Base-by-base conservation (phyloP, 2,797 vertebrate species). In the Channallabes apus region DNA sequence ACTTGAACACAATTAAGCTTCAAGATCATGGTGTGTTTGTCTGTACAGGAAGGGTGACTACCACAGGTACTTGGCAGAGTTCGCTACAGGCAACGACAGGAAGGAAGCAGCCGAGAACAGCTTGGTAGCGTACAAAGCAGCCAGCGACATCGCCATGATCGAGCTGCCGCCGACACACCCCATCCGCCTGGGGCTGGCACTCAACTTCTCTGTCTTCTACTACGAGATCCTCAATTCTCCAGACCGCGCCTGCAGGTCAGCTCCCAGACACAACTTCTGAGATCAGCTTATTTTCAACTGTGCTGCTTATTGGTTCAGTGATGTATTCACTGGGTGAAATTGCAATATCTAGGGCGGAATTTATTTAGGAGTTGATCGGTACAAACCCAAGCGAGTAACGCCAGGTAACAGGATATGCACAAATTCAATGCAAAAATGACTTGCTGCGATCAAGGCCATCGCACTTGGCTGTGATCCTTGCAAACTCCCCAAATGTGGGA, bases 221-320 rank as follows among this genome's bases (percentile, higher is more conserved):
- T 99, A 98, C 90, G 97, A 99, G 97, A 99, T 99, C 94, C 97
- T 99, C 94, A 99, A 99, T 95, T 98, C 97, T 89, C 98, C 98
- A 65, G 97, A 99, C 94, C 96, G 97, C 68, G 98, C 98, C 86
- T 99, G 98, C 97, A 97, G 96, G 98, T 99, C 69, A 58, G 94
- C 68, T 72, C 3, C 3, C 7, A 51, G 32, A 58, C 6, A 14
- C 3, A 35, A 8, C 17, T 46, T 64, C n/a, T 20, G 15, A 9
- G n/a, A 29, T 51, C 11, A 11, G 24, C 75, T 7, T 61, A 3
- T 24, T 59, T 61, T 20, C 32, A 35, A 29, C 29, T 7, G 2
- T 51, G 35, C 9, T 41, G 2, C 20, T 17, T 27, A 22, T 58
- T 0, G 1, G 27, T 9, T 76, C 27, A 17, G 2, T 7, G 17